phyloP scores from a whole-genome alignment of 2,888 invertebrate genomes.

The Barypeithes pellucidus region DNA sequence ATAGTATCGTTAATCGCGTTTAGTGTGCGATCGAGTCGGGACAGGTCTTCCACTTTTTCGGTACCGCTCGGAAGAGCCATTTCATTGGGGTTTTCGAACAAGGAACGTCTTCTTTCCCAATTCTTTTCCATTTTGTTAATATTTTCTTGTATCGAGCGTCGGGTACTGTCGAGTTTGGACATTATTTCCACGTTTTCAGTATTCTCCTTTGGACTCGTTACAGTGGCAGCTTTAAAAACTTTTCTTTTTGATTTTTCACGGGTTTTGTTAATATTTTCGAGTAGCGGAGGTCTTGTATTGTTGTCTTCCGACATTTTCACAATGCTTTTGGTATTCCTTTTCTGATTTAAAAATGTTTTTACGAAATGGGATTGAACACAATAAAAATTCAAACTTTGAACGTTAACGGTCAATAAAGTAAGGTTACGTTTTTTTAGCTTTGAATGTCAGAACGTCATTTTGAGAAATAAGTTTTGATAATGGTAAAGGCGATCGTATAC shows the following conservation, averaged over 20 bases:
- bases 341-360: background rate
- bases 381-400: background rate
- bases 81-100: slow-evolving; percentile 16
- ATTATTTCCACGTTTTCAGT: no score
- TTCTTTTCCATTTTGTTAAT: background rate
- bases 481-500: background rate
- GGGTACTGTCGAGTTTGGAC: background rate
- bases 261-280: no score
- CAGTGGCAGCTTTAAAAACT: no score
- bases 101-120: slow-evolving; percentile 14
- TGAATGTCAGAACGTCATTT: background rate
- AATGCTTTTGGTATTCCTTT: background rate
- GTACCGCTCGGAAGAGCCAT: background rate
- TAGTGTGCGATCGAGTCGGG: no score
- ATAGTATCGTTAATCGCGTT: background rate
- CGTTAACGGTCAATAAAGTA: slow-evolving; percentile 15
- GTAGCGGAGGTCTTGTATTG: no score
- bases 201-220: no score
- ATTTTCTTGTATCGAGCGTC: slow-evolving; percentile 4
- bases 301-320: slow-evolving; percentile 8
- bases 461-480: slow-evolving; percentile 8
- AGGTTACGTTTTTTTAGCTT: background rate
- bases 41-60: background rate
- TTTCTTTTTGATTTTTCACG: no score
- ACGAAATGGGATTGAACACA: background rate